Conservation (phyloP, 1,140 invertebrate genomes). For the Gonioctena quinquepunctata region DNA sequence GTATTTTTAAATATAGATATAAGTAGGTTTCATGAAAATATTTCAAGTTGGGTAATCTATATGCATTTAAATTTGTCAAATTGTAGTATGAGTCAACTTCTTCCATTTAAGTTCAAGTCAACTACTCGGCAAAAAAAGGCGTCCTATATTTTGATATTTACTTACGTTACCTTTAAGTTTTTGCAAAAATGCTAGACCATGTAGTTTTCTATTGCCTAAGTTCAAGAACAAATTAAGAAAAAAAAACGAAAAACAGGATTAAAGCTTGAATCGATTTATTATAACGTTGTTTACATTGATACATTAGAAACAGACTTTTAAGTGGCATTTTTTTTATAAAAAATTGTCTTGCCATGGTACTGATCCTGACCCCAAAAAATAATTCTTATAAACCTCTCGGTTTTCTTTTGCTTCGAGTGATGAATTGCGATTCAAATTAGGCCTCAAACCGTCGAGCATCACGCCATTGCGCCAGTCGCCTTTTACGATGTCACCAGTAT, state of each 20-base stretch:
- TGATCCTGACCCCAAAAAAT: background rate
- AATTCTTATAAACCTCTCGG: background rate
- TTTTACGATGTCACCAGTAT: constrained; percentile 7
- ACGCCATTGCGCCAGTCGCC: constrained; percentile 2
- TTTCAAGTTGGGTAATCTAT: too few relatives aligned
- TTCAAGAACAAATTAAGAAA: too few relatives aligned
- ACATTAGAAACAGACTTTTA: too few relatives aligned
- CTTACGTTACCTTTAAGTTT: background rate
- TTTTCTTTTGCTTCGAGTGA: background rate
- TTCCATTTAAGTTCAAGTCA: too few relatives aligned
- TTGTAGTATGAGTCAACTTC: too few relatives aligned
- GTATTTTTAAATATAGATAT: background rate
- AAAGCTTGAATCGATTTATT: too few relatives aligned
- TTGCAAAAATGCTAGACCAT: too few relatives aligned
- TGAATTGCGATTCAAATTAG: background rate
- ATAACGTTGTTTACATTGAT: too few relatives aligned
- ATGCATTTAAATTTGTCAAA: too few relatives aligned
- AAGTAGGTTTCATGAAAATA: background rate
- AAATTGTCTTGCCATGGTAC: background rate
- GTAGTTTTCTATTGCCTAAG: too few relatives aligned
- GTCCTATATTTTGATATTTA: background rate
- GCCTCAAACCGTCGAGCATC: background rate
- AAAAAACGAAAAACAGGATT: too few relatives aligned
- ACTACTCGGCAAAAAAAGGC: background rate
- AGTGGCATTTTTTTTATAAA: background rate